Percentiles rank a stretch among this genome's conserved stretches.
Conservation (phyloP, 2,797 vertebrate genomes). For the Dendrocincla fuliginosa region DNA sequence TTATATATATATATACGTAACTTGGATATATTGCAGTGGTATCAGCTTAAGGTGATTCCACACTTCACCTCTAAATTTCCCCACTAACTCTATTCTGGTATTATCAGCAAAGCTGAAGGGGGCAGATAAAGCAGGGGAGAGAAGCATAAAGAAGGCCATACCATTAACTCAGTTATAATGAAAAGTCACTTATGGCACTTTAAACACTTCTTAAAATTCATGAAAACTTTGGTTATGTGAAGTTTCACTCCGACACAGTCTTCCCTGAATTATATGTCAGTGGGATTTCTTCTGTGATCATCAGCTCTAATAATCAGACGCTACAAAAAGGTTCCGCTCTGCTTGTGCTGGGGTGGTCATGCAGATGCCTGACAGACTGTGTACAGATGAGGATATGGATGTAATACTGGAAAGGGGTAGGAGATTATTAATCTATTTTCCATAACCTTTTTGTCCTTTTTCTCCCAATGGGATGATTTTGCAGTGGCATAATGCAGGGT, state of each 20-base stretch:
- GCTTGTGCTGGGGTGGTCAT: not conserved
- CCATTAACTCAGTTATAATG: not conserved
- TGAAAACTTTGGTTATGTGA: not conserved
- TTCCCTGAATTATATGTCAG: not conserved
- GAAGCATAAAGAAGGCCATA: not conserved
- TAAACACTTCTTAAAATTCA: slow-evolving; percentile 29
- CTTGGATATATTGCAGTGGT: not conserved
- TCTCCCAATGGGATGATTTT: not conserved
- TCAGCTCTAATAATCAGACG: not conserved
- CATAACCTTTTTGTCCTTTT: slow-evolving; percentile 18
- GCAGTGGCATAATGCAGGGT: not conserved
- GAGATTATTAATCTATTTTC: slow-evolving; percentile 7
- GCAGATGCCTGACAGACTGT: not conserved
- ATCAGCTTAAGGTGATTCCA: not conserved
- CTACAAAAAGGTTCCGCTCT: not conserved
- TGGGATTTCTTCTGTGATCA: not conserved
- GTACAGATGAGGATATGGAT: not conserved
- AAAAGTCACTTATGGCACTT: not conserved
- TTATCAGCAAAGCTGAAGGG: not conserved
- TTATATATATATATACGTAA: not conserved
- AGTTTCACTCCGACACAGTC: not conserved
- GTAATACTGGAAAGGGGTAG: not conserved
- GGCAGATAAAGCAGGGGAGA: not conserved
- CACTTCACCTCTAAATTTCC: not conserved
- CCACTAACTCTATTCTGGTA: not conserved